Percentiles rank a stretch among this genome's conserved stretches.
Evolutionary conservation across 2,113 vertebrate species (phyloP).

Genomic region (Pelobates fuscus): DNA sequence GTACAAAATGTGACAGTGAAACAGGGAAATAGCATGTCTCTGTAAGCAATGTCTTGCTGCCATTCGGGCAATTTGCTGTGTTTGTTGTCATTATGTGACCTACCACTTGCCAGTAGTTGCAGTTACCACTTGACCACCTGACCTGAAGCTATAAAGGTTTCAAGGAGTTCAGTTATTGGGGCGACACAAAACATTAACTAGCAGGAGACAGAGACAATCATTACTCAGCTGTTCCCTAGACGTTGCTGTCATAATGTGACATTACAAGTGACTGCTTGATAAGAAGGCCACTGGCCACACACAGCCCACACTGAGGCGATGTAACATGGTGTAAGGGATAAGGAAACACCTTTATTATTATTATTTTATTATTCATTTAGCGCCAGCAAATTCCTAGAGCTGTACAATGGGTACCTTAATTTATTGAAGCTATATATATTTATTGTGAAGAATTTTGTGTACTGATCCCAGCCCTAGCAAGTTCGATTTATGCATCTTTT

Average conservation of each 20-base stretch:
- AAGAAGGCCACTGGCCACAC: constrained; percentile 17
- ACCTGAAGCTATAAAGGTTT: constrained; percentile 14
- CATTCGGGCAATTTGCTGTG: not conserved
- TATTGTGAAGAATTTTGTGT: too few relatives aligned
- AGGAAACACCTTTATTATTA: too few relatives aligned
- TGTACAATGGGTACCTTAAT: too few relatives aligned
- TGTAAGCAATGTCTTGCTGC: not conserved
- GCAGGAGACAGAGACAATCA: constrained; percentile 24
- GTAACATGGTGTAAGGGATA: not conserved
- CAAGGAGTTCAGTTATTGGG: too few relatives aligned
- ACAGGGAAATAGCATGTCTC: not conserved
- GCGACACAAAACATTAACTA: not conserved
- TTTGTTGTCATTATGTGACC: not conserved
- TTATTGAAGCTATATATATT: too few relatives aligned
- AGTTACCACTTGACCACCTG: constrained; percentile 37
- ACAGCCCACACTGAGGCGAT: not conserved
- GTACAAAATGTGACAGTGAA: not conserved
- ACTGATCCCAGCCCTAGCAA: too few relatives aligned
- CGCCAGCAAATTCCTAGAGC: too few relatives aligned
- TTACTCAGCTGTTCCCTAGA: constrained; percentile 40
- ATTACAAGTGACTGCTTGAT: not conserved
- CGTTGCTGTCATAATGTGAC: constrained; percentile 20
- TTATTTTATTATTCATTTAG: too few relatives aligned
- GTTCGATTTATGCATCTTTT: too few relatives aligned
- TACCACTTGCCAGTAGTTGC: constrained; percentile 29